These are phyloP conservation scores for Solenopsis fugax DNA, from an alignment of 1,140 invertebrate species.

Conservation along the genomic window DNA sequence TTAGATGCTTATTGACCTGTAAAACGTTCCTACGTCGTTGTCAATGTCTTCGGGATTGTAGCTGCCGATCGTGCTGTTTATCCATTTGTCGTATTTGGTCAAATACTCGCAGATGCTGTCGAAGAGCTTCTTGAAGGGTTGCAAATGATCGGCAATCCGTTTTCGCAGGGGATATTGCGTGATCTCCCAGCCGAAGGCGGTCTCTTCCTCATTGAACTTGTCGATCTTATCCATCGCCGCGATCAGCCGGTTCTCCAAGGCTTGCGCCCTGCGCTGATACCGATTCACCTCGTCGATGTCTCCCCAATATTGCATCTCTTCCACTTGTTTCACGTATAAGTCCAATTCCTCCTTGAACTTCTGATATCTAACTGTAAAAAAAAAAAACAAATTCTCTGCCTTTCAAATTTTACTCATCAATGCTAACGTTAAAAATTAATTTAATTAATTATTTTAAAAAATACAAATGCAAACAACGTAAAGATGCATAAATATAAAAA, in stretches of 20 bases:
- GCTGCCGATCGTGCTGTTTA: constrained; percentile 92
- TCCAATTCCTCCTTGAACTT: constrained; percentile 94
- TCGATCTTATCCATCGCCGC: constrained; percentile 94
- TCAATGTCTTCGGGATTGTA: constrained; percentile 96
- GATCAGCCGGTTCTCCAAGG: constrained; percentile 90
- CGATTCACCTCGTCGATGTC: constrained; percentile 93
- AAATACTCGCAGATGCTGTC: constrained; percentile 95
- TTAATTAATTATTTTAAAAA: not conserved
- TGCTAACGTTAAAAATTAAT: not conserved
- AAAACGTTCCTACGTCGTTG: constrained; percentile 89
- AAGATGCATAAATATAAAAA: not conserved
- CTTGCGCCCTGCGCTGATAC: constrained; percentile 93
- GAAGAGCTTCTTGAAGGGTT: constrained; percentile 95
- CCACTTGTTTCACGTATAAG: constrained; percentile 92
- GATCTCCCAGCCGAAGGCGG: constrained; percentile 94
- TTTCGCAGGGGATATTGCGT: constrained; percentile 96
- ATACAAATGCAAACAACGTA: not conserved
- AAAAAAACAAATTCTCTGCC: constrained; percentile 16
- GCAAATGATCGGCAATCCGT: constrained; percentile 90
- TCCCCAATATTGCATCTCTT: constrained; percentile 94
- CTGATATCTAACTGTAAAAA: constrained; percentile 88
- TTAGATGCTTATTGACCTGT: constrained; percentile 43
- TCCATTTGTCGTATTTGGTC: constrained; percentile 93
- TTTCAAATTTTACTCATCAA: not conserved
- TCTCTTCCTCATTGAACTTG: constrained; percentile 97